Conservation (phyloP, 1,140 invertebrate genomes). For the Drosophila saltans region DNA sequence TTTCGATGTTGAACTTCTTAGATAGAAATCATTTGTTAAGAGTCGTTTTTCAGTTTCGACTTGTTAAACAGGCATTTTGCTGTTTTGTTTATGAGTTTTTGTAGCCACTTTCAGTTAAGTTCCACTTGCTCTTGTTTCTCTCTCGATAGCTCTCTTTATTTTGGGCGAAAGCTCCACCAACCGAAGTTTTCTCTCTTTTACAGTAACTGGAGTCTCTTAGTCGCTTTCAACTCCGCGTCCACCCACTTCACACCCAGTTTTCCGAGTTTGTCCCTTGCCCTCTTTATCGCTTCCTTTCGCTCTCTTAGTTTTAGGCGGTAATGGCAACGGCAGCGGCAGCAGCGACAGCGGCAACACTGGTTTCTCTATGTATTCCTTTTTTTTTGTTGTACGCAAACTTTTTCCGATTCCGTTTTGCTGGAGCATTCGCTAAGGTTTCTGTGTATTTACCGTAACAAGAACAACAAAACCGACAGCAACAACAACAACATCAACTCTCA, state of each 20-base stretch:
- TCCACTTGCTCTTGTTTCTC: slow-evolving; percentile 31
- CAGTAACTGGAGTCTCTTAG: not conserved
- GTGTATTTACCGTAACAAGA: slow-evolving; percentile 58
- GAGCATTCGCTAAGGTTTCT: slow-evolving; percentile 57
- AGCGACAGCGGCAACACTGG: slow-evolving; percentile 64
- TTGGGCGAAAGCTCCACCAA: slow-evolving; percentile 8
- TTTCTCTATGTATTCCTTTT: slow-evolving; percentile 60
- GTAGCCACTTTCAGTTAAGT: slow-evolving; percentile 3
- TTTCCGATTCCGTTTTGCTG: slow-evolving; percentile 62
- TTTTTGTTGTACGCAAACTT: slow-evolving; percentile 47
- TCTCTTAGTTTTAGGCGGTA: slow-evolving; percentile 56
- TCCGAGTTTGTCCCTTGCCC: slow-evolving; percentile 5
- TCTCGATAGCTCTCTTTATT: slow-evolving; percentile 29
- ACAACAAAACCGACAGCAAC: slow-evolving; percentile 35
- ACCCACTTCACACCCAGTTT: slow-evolving; percentile 28
- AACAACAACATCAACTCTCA: slow-evolving; percentile 51
- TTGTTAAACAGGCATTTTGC: slow-evolving; percentile 13
- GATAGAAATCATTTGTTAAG: slow-evolving; percentile 15
- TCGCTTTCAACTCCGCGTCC: slow-evolving; percentile 42
- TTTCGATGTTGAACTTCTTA: slow-evolving; percentile 3
- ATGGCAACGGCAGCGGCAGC: slow-evolving; percentile 60
- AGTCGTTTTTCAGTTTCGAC: slow-evolving; percentile 12
- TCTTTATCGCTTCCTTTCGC: slow-evolving; percentile 21
- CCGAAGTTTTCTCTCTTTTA: not conserved
- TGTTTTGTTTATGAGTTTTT: slow-evolving; percentile 54